These are phyloP conservation scores for Catagonus wagneri DNA, from an alignment of 2,113 vertebrate species.

Conservation along the genomic window DNA sequence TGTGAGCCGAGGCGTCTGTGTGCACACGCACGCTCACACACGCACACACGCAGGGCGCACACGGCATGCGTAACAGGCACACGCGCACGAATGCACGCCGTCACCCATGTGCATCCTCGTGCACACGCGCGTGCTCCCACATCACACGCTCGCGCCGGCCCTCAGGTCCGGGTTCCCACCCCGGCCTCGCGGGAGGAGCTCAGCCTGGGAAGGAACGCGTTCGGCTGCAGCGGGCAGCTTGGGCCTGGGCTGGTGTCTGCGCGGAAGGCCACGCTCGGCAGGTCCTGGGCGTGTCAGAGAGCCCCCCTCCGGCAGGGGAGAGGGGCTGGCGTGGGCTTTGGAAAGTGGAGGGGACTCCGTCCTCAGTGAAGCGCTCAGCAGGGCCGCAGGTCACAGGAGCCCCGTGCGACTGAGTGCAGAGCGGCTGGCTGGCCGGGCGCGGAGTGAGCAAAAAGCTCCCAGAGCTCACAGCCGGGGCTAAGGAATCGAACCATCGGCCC, in stretches of 20 bases:
- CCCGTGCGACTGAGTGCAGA: rapidly evolving
- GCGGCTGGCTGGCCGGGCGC: neutral
- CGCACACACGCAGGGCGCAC: neutral
- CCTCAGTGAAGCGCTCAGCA: rapidly evolving
- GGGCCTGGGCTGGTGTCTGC: rapidly evolving
- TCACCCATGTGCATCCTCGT: neutral
- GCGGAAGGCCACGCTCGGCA: neutral
- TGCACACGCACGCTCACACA: rapidly evolving
- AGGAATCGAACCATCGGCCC: neutral
- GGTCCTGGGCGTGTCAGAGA: neutral
- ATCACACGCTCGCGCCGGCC: neutral
- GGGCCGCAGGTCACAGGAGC: neutral
- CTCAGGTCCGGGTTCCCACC: rapidly evolving
- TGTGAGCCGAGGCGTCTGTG: rapidly evolving
- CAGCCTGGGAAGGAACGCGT: no score
- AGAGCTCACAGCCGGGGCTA: neutral
- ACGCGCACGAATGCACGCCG: no score
- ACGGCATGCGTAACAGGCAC: rapidly evolving
- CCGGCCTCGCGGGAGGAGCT: neutral
- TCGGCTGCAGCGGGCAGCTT: rapidly evolving
- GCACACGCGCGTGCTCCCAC: no score
- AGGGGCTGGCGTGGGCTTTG: neutral
- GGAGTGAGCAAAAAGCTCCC: neutral
- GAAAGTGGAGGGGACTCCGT: rapidly evolving
- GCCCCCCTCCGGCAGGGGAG: rapidly evolving